Evolutionary conservation across 35 echinoderm and acorn worm species (phyloP), one percentile per base, ranked within the genome.

Genomic region (Apostichopus californicus): DNA sequence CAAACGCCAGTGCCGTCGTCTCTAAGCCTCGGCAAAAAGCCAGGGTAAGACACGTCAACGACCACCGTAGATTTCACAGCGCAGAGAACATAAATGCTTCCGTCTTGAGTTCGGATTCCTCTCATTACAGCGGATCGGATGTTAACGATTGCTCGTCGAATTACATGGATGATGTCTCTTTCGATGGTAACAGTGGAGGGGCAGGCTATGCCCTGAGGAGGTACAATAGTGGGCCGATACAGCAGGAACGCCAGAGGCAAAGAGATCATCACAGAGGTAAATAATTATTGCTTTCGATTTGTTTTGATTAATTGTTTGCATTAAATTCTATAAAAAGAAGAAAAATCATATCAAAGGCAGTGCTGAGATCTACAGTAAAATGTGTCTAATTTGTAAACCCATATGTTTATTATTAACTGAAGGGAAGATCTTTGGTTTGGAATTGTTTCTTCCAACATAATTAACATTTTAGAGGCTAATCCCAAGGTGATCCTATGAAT

Each of bases 261-360:
- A 73, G 59, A 23, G 70, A 22, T 14, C 77, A 92, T 87, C 92
- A 95, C 68, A 95, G 94, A 93, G 94, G 94, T 95, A 78, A 77
- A 70, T 34, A 6, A 1, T 46, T 46, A 46, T 46, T 46, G 34
- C 34, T 46, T 46, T 46, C 34, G 2, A 46, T 46, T 46, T 46
- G 2, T 46, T 46, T 46, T 46, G 34, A 0, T 46, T 46, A 46
- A 46, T 46, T 46, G 0, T 46, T 28, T 46, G 34, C 34, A 3
- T 46, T 46, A 46, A 46, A 46, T 46, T 46, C 34, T 4, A 46
- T 46, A 3, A 3, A 28, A 28, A 28, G 26, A 46, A 46, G 34
- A 46, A 46, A 46, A 46, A 3, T 46, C 34, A 46, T 46, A 46
- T 46, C 34, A 46, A 46, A 46, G 34, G 34, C 34, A 46, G 34